Evolutionary conservation across 2,797 vertebrate genomes (phyloP).

Genomic region (Oryzias dopingdopingensis): DNA sequence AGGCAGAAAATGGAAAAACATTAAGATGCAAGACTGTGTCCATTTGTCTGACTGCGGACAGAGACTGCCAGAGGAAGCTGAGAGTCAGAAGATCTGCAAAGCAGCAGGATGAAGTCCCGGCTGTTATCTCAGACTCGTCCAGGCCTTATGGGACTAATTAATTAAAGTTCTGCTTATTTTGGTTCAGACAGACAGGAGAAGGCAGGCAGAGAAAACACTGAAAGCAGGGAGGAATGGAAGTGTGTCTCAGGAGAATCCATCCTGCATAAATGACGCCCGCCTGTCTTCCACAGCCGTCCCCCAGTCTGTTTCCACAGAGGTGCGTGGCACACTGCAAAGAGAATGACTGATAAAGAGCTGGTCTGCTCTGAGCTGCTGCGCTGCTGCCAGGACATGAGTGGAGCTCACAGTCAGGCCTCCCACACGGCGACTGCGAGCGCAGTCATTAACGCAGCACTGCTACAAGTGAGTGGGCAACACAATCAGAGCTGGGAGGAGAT

Average conservation of each 20-base stretch:
- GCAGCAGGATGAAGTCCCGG: conserved; percentile 13
- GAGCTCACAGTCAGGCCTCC: conserved; percentile 10
- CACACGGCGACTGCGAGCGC: conserved; percentile 5
- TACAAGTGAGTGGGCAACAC: conserved; percentile 42
- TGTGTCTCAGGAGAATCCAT: conserved; percentile 25
- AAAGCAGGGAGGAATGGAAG: conserved; percentile 22
- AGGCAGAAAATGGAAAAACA: too few relatives aligned
- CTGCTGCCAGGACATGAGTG: conserved; percentile 21
- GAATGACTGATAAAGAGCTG: conserved; percentile 41
- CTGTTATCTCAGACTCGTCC: conserved; percentile 35
- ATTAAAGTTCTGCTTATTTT: conserved; percentile 47
- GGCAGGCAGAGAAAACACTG: conserved; percentile 4
- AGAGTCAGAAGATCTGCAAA: conserved; percentile 20
- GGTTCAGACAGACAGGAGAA: conserved; percentile 14
- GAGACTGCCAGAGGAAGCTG: conserved; percentile 8
- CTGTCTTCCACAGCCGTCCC: conserved; percentile 12
- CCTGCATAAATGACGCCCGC: conserved; percentile 26
- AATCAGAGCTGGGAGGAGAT: conserved; percentile 33
- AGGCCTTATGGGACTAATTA: conserved; percentile 58
- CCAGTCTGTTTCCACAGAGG: conserved; percentile 27
- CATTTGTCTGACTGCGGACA: background rate
- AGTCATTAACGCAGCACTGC: conserved; percentile 31
- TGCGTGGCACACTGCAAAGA: conserved; percentile 23
- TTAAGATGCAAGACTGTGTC: background rate
- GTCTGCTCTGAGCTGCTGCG: conserved; percentile 8